Evolutionary conservation across 2,888 invertebrate genomes (phyloP).

Genomic region (Aromia moschata): DNA sequence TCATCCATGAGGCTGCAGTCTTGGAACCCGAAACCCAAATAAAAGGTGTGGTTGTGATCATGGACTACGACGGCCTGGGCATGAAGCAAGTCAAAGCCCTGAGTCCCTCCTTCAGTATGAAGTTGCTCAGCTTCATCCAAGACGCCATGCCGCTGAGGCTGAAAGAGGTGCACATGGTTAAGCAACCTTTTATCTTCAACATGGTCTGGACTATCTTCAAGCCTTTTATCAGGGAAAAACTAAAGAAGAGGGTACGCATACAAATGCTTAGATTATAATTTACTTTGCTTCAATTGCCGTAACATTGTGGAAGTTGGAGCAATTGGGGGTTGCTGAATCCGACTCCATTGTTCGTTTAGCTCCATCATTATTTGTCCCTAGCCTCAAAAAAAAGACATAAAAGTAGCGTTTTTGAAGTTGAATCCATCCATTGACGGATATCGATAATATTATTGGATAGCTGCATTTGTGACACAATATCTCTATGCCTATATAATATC

Average conservation of each 20-base stretch:
- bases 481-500: too few relatives aligned
- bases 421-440: too few relatives aligned
- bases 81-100: conserved; percentile 77
- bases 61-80: conserved; percentile 83
- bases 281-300: too few relatives aligned
- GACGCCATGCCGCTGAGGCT: conserved; percentile 86
- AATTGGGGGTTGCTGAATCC: too few relatives aligned
- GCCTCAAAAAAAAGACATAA: too few relatives aligned
- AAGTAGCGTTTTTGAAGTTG: too few relatives aligned
- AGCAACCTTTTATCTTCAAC: conserved; percentile 85
- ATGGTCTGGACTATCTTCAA: conserved; percentile 87
- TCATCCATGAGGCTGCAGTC: conserved; percentile 82
- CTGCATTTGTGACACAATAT: too few relatives aligned
- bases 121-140: conserved; percentile 83
- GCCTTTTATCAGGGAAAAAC: conserved; percentile 81
- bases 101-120: conserved; percentile 78
- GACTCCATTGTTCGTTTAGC: too few relatives aligned
- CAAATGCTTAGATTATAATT: too few relatives aligned
- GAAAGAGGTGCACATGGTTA: conserved; percentile 87
- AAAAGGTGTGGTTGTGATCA: conserved; percentile 81
- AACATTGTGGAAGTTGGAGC: too few relatives aligned
- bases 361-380: too few relatives aligned
- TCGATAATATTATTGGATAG: too few relatives aligned
- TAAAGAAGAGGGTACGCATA: conserved; percentile 78
- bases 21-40: conserved; percentile 81